Percentiles rank a stretch among this genome's conserved stretches.
Conservation (phyloP, 53 echinoderm and acorn worm genomes). For the Antedon mediterranea region DNA sequence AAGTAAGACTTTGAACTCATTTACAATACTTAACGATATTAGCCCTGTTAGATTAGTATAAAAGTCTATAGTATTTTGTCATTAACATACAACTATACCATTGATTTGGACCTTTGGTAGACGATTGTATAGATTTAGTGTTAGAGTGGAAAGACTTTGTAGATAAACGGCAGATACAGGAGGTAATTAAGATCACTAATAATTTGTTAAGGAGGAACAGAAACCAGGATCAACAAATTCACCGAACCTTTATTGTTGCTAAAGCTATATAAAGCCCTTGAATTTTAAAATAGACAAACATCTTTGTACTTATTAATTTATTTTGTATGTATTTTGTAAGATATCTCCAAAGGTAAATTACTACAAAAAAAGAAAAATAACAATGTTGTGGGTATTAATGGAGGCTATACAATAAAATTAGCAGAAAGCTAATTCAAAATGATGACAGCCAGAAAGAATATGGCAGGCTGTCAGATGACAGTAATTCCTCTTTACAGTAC, state of each 20-base stretch:
- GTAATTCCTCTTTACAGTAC: too few relatives aligned
- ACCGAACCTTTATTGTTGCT: not conserved
- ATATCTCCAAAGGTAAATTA: too few relatives aligned
- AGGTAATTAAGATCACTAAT: not conserved
- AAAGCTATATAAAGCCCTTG: not conserved
- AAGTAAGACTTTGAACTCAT: not conserved
- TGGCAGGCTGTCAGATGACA: too few relatives aligned
- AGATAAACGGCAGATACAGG: not conserved
- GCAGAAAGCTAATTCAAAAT: too few relatives aligned
- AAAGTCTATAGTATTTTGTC: not conserved
- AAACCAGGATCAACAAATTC: not conserved
- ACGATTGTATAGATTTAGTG: not conserved
- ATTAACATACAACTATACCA: not conserved
- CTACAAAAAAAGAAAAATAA: too few relatives aligned
- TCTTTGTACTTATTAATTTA: too few relatives aligned
- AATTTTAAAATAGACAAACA: not conserved
- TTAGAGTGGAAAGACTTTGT: not conserved
- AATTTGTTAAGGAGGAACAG: not conserved
- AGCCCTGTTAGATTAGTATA: not conserved
- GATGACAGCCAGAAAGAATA: too few relatives aligned
- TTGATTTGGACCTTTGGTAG: not conserved
- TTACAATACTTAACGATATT: not conserved
- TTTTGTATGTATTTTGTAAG: too few relatives aligned
- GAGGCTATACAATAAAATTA: too few relatives aligned
- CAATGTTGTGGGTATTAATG: too few relatives aligned